Evolutionary conservation across 2,113 vertebrate species (phyloP).

Genomic region (Ranitomeya variabilis): DNA sequence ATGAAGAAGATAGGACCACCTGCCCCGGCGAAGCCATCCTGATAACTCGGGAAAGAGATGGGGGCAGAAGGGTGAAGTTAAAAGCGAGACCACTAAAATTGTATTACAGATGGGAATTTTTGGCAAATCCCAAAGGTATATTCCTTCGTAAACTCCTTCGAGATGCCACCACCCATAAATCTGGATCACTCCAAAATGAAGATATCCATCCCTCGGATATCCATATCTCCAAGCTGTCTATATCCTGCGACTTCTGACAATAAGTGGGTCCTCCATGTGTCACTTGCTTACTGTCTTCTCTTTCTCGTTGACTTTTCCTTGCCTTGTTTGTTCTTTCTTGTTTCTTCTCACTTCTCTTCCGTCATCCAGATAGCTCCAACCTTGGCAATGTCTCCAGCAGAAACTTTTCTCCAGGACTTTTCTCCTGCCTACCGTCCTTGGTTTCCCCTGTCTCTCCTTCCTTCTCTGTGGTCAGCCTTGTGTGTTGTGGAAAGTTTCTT

Average conservation of each 20-base stretch:
- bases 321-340: background rate
- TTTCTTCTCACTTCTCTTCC: background rate
- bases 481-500: slow-evolving; percentile 53
- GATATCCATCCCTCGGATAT: background rate
- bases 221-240: background rate
- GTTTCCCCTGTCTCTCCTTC: background rate
- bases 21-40: background rate
- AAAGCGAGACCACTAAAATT: background rate
- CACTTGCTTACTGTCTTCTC: background rate
- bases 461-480: slow-evolving; percentile 6
- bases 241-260: background rate
- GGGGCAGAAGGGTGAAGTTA: background rate
- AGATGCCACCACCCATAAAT: background rate
- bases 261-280: background rate
- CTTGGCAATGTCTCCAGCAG: background rate
- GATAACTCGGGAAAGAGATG: no score
- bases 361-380: background rate
- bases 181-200: background rate
- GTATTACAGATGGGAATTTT: background rate
- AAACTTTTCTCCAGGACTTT: background rate
- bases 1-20: background rate
- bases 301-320: background rate
- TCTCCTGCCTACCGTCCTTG: slow-evolving; percentile 12
- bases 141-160: background rate
- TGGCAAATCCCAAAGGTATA: background rate